These are phyloP conservation scores for Romanomermis culicivorax DNA, from an alignment of 2,888 invertebrate species.

Conservation along the genomic window DNA sequence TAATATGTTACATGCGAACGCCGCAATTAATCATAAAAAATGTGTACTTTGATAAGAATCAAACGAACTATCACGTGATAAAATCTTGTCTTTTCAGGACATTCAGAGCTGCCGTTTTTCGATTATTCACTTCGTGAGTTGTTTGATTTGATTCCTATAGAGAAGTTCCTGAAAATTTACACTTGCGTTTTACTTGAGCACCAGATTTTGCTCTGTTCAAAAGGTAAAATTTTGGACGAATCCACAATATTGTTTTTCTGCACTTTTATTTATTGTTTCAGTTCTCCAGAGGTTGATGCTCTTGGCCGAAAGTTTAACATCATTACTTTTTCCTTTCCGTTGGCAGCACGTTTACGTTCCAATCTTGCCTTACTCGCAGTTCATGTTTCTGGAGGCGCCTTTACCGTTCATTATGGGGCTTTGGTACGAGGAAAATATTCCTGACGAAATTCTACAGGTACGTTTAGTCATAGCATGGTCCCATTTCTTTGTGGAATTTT, in stretches of 20 bases:
- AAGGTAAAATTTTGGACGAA: constrained; percentile 39
- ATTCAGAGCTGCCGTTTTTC: constrained; percentile 65
- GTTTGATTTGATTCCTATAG: constrained; percentile 68
- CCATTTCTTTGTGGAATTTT: neutral
- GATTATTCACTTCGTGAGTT: constrained; percentile 74
- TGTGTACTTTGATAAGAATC: too few relatives aligned
- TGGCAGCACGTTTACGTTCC: constrained; percentile 99
- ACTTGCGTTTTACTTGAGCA: constrained; percentile 86
- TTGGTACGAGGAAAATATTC: constrained; percentile 31
- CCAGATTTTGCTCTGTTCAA: constrained; percentile 77
- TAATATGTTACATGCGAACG: too few relatives aligned
- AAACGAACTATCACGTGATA: neutral
- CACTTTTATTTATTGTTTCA: constrained; percentile 30
- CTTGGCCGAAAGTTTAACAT: constrained; percentile 75
- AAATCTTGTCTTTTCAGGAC: constrained; percentile 20
- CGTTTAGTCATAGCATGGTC: neutral
- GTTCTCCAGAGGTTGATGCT: constrained; percentile 88
- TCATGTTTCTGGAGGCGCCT: constrained; percentile 87
- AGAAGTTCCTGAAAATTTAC: constrained; percentile 72
- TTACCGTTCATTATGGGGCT: constrained; percentile 96
- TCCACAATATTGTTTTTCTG: neutral
- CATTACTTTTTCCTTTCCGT: constrained; percentile 71
- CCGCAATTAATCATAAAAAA: too few relatives aligned
- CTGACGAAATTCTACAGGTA: constrained; percentile 23
- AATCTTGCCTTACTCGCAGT: constrained; percentile 60